Conservation (phyloP, 2,888 invertebrate species). For the Coleophora flavipennella region DNA sequence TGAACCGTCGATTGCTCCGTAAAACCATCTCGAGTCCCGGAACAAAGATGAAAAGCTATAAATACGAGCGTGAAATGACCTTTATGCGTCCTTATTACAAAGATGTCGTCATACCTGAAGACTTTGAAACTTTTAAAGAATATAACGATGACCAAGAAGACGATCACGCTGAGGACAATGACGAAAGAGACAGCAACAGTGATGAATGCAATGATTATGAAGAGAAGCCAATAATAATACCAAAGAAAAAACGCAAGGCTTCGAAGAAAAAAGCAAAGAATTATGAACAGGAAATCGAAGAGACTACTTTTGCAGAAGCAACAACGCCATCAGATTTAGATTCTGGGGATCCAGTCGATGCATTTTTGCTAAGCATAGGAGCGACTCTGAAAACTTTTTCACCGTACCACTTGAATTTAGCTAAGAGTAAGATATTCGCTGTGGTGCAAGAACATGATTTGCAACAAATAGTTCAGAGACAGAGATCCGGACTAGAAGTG, state of each 20-base stretch:
- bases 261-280: conserved; percentile 20
- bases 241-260: conserved; percentile 16
- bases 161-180: conserved; percentile 23
- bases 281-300: conserved; percentile 20
- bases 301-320: conserved; percentile 25
- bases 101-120: conserved; percentile 28
- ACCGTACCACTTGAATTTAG: conserved; percentile 58
- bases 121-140: background rate
- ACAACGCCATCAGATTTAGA: conserved; percentile 32
- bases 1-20: conserved; percentile 47
- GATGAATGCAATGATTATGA: conserved; percentile 8
- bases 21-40: conserved; percentile 26
- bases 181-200: conserved; percentile 27
- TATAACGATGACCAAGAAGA: conserved; percentile 23
- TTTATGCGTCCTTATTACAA: conserved; percentile 53
- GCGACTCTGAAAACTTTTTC: conserved; percentile 54
- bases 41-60: conserved; percentile 36
- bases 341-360: conserved; percentile 48
- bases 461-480: conserved; percentile 54
- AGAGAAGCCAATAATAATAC: conserved; percentile 18
- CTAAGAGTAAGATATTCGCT: conserved; percentile 60
- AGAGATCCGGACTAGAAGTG: conserved; percentile 13
- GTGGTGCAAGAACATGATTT: conserved; percentile 63
- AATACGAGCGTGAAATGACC: conserved; percentile 46
- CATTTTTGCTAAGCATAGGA: conserved; percentile 54